Base-by-base conservation (phyloP, 2,888 invertebrate species). In the Euclidia mi region DNA sequence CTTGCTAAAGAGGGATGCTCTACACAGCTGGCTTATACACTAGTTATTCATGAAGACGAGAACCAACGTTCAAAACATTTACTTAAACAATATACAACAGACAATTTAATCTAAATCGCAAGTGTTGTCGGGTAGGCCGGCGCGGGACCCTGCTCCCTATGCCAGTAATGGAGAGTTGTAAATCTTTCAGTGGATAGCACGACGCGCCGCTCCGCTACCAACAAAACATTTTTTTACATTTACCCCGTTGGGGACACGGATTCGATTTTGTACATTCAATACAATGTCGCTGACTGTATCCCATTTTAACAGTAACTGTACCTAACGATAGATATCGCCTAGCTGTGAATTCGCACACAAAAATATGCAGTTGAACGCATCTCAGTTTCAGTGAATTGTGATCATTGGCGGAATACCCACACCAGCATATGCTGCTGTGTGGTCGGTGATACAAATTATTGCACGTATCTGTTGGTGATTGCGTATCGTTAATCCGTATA, bases 141-240 rank as follows among this genome's bases (percentile, higher is more conserved):
- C 42, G 48, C 66, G 63, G 74, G 43, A 31, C 34, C 32, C 17
- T 11, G 17, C 12, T 18, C 18, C 3, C 10, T 38, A 77, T 61
- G 79, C 71, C 81, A 78, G 85, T 90, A 92, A 91, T 92, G 91
- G 91, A 84, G 85, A 70, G 87, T 72, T 85, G 89, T 92, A 92
- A 91, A 92, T 92, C 91, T 91, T 86, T 78, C 83, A 83, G 82
- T 82, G 88, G 89, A 88, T 91, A 90, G 84, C 81, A 78, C 81
- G 80, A 78, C 84, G 80, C 83, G 75, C 56, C 63, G 74, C 80
- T 73, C 56, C n/a, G 70, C 68, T 86, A 74, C 77, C 81, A 82
- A 87, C 86, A 87, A 88, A 87, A 86, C 84, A 87, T 89, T 90
- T 91, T 89, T n/a, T 90, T 90, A 78, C 84, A 86, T 88, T 85